Evolutionary conservation across 1,140 invertebrate genomes (phyloP).

Genomic region (Conus ventricosus): DNA sequence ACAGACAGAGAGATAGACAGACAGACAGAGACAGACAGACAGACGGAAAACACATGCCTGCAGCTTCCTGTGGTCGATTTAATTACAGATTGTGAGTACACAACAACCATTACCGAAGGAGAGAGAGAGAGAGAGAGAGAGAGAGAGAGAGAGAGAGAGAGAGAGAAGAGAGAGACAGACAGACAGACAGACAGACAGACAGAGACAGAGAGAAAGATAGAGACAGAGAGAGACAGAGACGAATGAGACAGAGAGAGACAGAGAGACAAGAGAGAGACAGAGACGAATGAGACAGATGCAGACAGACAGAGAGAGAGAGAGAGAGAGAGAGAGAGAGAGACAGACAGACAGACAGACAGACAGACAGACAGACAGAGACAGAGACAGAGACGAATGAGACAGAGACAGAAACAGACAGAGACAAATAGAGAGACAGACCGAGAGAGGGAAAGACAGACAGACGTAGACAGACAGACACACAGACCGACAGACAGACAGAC

Average conservation of each 20-base stretch:
- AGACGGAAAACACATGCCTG: background rate
- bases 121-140: constrained; percentile 28
- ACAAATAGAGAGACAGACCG: background rate
- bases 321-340: constrained; percentile 18
- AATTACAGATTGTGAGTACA: too few relatives aligned
- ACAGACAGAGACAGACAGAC: constrained; percentile 27
- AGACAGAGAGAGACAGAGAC: background rate
- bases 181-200: background rate
- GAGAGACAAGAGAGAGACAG: background rate
- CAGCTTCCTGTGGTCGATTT: too few relatives aligned
- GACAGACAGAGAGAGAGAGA: background rate
- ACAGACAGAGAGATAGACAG: too few relatives aligned
- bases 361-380: constrained; percentile 37
- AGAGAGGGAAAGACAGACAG: constrained; percentile 46
- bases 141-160: constrained; percentile 19
- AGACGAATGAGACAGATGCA: background rate
- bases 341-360: constrained; percentile 41
- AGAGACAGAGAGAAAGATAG: background rate
- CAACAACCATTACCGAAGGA: background rate
- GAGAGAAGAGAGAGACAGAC: constrained; percentile 2
- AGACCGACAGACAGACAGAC: background rate
- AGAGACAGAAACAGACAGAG: constrained; percentile 6
- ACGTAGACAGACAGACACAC: constrained; percentile 34
- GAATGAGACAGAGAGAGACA: background rate
- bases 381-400: too few relatives aligned